phyloP scores from a whole-genome alignment of 2,888 invertebrate species.

The Syrista parreyssii region DNA sequence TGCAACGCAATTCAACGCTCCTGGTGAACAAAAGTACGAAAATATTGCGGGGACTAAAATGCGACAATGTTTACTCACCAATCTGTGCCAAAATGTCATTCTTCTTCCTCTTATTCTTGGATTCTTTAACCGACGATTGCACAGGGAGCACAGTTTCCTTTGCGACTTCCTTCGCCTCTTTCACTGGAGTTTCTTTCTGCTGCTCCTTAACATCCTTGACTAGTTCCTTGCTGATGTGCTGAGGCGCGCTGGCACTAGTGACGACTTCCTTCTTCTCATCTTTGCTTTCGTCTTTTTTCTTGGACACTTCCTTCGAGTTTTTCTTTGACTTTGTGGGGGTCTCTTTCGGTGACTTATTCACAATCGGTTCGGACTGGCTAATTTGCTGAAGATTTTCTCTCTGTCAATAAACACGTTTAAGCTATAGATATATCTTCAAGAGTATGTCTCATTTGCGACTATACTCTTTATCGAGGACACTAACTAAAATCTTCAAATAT shows the following conservation, averaged over 20 bases:
- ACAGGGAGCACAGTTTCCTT: constrained; percentile 37
- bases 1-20: not conserved
- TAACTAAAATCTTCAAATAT: not conserved
- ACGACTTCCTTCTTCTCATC: constrained; percentile 47
- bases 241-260: constrained; percentile 20
- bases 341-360: constrained; percentile 59
- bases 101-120: constrained; percentile 71
- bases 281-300: constrained; percentile 51
- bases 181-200: constrained; percentile 46
- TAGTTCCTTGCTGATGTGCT: constrained; percentile 5
- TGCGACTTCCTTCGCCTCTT: constrained; percentile 43
- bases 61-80: constrained; percentile 61
- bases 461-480: not conserved
- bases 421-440: not conserved
- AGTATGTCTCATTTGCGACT: not conserved
- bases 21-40: not conserved
- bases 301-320: constrained; percentile 47
- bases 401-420: constrained; percentile 33
- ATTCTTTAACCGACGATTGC: constrained; percentile 49
- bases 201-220: constrained; percentile 45
- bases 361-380: constrained; percentile 43
- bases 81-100: constrained; percentile 71
- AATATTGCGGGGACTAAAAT: not conserved
- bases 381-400: constrained; percentile 53
- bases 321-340: constrained; percentile 59